Percentiles rank a stretch among this genome's conserved stretches.
These are phyloP conservation scores for Papilio helenus DNA, from an alignment of 1,140 invertebrate species.

Conservation along the genomic window DNA sequence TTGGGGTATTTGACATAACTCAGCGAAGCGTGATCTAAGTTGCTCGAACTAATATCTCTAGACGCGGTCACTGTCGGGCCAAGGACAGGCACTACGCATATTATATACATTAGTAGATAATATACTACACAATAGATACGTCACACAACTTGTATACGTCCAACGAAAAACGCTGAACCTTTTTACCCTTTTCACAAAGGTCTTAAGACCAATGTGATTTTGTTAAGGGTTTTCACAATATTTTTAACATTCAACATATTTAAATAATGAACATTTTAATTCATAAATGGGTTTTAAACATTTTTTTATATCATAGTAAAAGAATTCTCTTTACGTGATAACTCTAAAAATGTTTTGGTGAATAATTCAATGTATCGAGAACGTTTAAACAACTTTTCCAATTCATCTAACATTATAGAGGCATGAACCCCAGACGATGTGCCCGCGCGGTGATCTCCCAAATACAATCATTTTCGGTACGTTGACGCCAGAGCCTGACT, in stretches of 20 bases:
- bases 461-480: slow-evolving; percentile 60
- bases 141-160: too few species aligned
- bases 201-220: too few species aligned
- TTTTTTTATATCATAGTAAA: not conserved
- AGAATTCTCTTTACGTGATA: not conserved
- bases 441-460: slow-evolving; percentile 54
- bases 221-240: too few species aligned
- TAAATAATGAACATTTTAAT: not conserved
- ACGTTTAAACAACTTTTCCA: slow-evolving; percentile 25
- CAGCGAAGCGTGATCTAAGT: slow-evolving; percentile 15
- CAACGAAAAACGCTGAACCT: too few species aligned
- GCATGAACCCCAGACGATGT: slow-evolving; percentile 49
- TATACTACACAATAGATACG: not conserved
- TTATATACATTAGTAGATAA: not conserved
- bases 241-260: too few species aligned
- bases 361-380: slow-evolving; percentile 11
- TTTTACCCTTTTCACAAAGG: too few species aligned
- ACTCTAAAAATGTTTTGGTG: not conserved
- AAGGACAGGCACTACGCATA: slow-evolving; percentile 12
- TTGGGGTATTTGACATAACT: not conserved
- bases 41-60: slow-evolving; percentile 35
- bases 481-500: slow-evolving; percentile 45
- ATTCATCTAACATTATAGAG: slow-evolving; percentile 29
- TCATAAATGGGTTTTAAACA: not conserved
- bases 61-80: slow-evolving; percentile 20